phyloP scores from a whole-genome alignment of 2,113 vertebrate genomes.

The Thunnus maccoyii region DNA sequence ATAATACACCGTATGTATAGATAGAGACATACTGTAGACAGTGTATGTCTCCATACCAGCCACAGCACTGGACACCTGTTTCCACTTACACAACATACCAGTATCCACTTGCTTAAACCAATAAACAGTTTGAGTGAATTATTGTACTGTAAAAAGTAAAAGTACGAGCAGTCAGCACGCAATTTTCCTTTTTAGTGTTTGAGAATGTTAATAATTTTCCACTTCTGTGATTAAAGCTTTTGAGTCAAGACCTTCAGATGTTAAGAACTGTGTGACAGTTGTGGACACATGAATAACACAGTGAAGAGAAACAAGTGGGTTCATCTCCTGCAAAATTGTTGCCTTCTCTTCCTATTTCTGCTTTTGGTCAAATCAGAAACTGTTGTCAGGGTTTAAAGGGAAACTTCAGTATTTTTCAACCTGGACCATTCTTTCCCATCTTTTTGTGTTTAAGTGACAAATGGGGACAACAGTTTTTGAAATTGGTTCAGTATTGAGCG shows the following conservation, averaged over 20 bases:
- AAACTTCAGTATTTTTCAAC: not conserved
- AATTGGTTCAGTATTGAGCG: too few species aligned
- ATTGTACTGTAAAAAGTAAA: slow-evolving; percentile 63
- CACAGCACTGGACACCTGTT: slow-evolving; percentile 74
- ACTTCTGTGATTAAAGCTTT: slow-evolving; percentile 28
- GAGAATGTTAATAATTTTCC: slow-evolving; percentile 48
- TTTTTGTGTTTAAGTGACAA: too few species aligned
- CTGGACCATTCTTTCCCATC: not conserved
- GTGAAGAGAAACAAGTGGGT: not conserved
- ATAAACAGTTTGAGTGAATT: slow-evolving; percentile 76
- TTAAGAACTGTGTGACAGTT: not conserved
- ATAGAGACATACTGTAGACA: slow-evolving; percentile 55
- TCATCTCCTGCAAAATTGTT: not conserved
- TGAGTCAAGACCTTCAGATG: slow-evolving; percentile 6
- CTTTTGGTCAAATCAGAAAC: not conserved
- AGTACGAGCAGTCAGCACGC: slow-evolving; percentile 39
- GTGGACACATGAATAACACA: not conserved
- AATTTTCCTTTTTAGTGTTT: slow-evolving; percentile 42
- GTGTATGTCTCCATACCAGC: slow-evolving; percentile 56
- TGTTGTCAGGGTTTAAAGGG: too few species aligned
- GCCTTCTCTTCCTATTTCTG: not conserved
- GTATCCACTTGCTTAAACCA: slow-evolving; percentile 76
- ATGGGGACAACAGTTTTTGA: too few species aligned
- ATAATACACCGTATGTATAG: slow-evolving; percentile 22
- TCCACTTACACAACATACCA: slow-evolving; percentile 79